Conservation (phyloP, 2,888 invertebrate species). For the Agonopterix arenella region DNA sequence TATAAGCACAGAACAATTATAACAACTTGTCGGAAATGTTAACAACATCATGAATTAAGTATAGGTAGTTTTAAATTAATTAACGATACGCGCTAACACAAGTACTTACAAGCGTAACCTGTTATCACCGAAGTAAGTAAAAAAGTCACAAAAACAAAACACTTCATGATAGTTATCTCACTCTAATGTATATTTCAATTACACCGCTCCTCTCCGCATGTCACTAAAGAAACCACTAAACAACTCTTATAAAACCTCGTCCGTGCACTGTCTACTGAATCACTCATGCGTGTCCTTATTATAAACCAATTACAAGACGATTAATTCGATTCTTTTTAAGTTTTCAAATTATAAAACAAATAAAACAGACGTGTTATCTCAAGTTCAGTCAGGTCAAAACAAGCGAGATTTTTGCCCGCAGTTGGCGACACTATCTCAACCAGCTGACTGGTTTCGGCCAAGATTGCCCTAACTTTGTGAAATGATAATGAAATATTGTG, state of each 20-base stretch:
- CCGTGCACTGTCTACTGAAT: background rate
- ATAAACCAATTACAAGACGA: background rate
- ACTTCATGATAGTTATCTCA: slow-evolving; percentile 19
- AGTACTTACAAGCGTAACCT: slow-evolving; percentile 18
- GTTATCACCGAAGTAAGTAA: slow-evolving; percentile 6
- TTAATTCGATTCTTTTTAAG: background rate
- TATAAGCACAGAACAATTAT: no score
- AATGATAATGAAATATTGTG: no score
- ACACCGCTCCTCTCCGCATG: slow-evolving; percentile 21
- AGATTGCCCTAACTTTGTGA: slow-evolving; percentile 1
- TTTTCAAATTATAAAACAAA: slow-evolving; percentile 7
- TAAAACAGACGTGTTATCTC: slow-evolving; percentile 9
- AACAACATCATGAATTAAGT: no score
- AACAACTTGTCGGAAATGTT: no score
- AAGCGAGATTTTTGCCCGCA: slow-evolving; percentile 4
- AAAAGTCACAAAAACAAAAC: slow-evolving; percentile 15
- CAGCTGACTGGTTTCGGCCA: slow-evolving; percentile 1
- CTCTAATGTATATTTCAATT: slow-evolving; percentile 14
- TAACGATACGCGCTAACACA: background rate
- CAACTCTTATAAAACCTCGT: no score
- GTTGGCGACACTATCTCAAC: background rate
- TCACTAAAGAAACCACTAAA: slow-evolving; percentile 5
- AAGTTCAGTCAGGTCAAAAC: slow-evolving; percentile 9
- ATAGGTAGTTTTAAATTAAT: no score
- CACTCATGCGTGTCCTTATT: background rate